A percentile compares a stretch with the other conserved stretches of the same genome.
Evolutionary conservation across 2,888 invertebrate species (phyloP).

Genomic region (Volucella zonaria): DNA sequence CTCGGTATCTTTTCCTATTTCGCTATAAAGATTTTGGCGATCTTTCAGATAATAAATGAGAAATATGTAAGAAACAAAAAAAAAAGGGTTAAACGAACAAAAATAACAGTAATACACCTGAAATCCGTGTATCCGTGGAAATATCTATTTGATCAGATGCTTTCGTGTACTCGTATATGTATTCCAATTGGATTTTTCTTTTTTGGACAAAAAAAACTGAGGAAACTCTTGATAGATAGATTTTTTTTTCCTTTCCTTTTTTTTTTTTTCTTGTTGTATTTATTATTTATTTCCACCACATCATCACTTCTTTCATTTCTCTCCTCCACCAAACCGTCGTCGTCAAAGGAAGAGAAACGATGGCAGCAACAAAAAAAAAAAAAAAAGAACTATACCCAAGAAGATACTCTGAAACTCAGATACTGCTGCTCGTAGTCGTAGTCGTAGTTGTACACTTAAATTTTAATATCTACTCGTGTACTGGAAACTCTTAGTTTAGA

Average conservation of each 20-base stretch:
- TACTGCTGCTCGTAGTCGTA: too few species aligned
- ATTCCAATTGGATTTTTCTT: conserved; percentile 36
- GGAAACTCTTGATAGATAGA: background rate
- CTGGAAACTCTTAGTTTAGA: conserved; percentile 50
- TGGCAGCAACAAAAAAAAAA: background rate
- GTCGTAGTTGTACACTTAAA: conserved; percentile 8
- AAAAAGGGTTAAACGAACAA: background rate
- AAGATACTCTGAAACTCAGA: background rate
- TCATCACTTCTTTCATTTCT: conserved; percentile 65
- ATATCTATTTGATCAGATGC: conserved; percentile 28
- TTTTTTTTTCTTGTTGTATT: conserved; percentile 40
- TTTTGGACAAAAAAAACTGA: background rate
- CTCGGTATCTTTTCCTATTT: background rate
- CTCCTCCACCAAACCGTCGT: conserved; percentile 10
- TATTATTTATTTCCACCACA: conserved; percentile 69
- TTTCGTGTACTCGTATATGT: conserved; percentile 4
- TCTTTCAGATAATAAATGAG: conserved; percentile 3
- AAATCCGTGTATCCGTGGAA: conserved; percentile 42
- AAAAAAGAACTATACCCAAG: conserved; percentile 12
- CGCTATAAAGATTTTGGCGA: conserved; percentile 21
- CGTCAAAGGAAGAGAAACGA: conserved; percentile 39
- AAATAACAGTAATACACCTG: conserved; percentile 5
- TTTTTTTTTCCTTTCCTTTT: background rate
- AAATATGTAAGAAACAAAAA: conserved; percentile 11
- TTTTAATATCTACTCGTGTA: conserved; percentile 39